phyloP scores from a whole-genome alignment of 2,797 vertebrate species.

The Octomys mimax region DNA sequence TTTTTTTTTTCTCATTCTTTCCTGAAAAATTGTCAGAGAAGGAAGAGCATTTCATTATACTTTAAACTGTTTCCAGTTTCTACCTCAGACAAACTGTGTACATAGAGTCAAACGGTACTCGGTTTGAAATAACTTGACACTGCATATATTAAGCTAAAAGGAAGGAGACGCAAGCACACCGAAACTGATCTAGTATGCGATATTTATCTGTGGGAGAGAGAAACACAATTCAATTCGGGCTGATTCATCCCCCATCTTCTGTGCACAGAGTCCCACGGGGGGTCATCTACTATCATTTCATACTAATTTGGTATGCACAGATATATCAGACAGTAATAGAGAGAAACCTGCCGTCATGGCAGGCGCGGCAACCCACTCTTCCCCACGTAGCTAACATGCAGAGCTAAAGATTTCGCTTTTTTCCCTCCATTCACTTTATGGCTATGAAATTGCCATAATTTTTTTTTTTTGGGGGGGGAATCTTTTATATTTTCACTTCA shows the following conservation, averaged over 20 bases:
- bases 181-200: conserved; percentile 77
- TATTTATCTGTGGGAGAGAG: conserved; percentile 81
- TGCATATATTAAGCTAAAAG: conserved; percentile 76
- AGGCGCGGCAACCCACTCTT: neutral
- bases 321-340: conserved; percentile 68
- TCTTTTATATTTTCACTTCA: conserved; percentile 56
- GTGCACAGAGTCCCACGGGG: conserved; percentile 71
- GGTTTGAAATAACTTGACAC: conserved; percentile 78
- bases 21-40: conserved; percentile 30
- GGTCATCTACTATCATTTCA: conserved; percentile 78
- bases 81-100: conserved; percentile 72
- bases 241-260: conserved; percentile 73
- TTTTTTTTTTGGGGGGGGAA: conserved; percentile 68
- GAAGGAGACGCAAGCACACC: conserved; percentile 50
- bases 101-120: conserved; percentile 68
- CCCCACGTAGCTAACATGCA: neutral
- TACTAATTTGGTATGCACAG: conserved; percentile 71
- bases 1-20: conserved; percentile 41
- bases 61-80: conserved; percentile 70
- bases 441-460: conserved; percentile 66
- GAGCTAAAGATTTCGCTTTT: conserved; percentile 20
- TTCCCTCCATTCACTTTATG: conserved; percentile 36
- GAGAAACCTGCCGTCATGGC: conserved; percentile 51
- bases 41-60: conserved; percentile 57
- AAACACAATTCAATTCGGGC: conserved; percentile 76